Evolutionary conservation across 2,113 vertebrate species (phyloP), one percentile per base, ranked within the genome.

Genomic region (Neogale vison): DNA sequence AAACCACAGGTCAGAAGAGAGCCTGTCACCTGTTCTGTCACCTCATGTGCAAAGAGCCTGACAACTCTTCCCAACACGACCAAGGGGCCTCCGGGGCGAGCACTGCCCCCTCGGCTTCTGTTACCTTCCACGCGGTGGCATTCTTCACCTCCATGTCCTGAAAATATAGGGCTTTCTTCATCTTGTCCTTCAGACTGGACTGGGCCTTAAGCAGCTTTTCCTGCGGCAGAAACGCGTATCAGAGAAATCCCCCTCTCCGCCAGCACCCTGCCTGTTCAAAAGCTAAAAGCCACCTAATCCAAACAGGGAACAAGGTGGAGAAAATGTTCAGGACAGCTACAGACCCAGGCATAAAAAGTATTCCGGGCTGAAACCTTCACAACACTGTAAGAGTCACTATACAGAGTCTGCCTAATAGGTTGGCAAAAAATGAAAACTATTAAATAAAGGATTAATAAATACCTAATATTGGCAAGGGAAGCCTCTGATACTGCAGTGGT

Each of bases 41-140:
- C 57, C 18, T 15, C n/a, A n/a, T 61, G 34, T 42, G 21, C 69
- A 93, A 77, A 50, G 26, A 39, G n/a, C 18, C 59, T 63, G 50
- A 89, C 61, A 55, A 63, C n/a, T 55, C 42, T 21, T 96, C 61
- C 55, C 69, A 79, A 52, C 18, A 34, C 50, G 9, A 79, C 47
- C 76, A 45, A 95, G 79, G 84, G 71, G 52, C 59, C 52, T 50
- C 57, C 14, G 31, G 14, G 17, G 2, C 69, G 55, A 96, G 59
- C 88, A 71, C 26, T 7, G 10, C 14, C 59, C 50, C 83, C 71
- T 42, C 4, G 4, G 23, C 7, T 92, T 26, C 42, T 36, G 4
- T 85, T 92, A 96, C 96, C 96, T 95, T 88, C 89, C 96, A 96
- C 52, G 79, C 63, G 1, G 93, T 6, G 26, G 61, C 23, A 9